phyloP scores from a whole-genome alignment of 1,140 invertebrate genomes.

The Atta texana region DNA sequence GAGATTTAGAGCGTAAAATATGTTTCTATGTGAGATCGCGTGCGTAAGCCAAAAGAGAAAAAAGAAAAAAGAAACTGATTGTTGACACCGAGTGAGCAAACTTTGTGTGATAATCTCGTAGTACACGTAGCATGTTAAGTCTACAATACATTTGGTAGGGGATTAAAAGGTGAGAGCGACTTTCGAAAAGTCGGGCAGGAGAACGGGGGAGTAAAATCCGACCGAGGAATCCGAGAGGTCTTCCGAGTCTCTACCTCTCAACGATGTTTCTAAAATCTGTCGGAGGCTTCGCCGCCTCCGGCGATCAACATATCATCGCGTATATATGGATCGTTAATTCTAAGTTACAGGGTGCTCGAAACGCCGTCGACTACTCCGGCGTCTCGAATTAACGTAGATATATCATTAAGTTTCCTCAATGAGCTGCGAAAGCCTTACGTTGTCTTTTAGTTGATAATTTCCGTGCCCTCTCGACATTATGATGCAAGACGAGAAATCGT shows the following conservation, averaged over 20 bases:
- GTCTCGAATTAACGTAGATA: slow-evolving; percentile 58
- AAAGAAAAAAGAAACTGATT: slow-evolving; percentile 80
- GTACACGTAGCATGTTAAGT: slow-evolving; percentile 77
- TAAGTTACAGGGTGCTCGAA: slow-evolving; percentile 70
- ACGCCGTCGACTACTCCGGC: slow-evolving; percentile 83
- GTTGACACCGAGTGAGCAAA: slow-evolving; percentile 84
- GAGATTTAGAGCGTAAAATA: slow-evolving; percentile 72
- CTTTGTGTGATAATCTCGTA: slow-evolving; percentile 86
- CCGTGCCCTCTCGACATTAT: slow-evolving; percentile 29
- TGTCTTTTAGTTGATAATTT: neutral
- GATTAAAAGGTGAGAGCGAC: slow-evolving; percentile 70
- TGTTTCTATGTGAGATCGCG: slow-evolving; percentile 80
- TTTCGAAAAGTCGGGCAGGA: slow-evolving; percentile 61
- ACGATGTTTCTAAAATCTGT: slow-evolving; percentile 32
- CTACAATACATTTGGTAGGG: slow-evolving; percentile 74
- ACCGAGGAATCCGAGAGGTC: slow-evolving; percentile 75
- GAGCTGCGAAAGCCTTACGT: neutral
- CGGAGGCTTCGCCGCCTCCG: neutral
- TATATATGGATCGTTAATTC: slow-evolving; percentile 49
- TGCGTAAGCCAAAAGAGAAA: slow-evolving; percentile 71
- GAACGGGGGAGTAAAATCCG: slow-evolving; percentile 58
- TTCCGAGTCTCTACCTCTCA: slow-evolving; percentile 22
- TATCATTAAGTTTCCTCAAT: slow-evolving; percentile 52
- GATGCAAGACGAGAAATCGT: slow-evolving; percentile 39
- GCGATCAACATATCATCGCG: slow-evolving; percentile 69